phyloP scores from a whole-genome alignment of 2,888 invertebrate genomes.

The Stenodema calcarata region DNA sequence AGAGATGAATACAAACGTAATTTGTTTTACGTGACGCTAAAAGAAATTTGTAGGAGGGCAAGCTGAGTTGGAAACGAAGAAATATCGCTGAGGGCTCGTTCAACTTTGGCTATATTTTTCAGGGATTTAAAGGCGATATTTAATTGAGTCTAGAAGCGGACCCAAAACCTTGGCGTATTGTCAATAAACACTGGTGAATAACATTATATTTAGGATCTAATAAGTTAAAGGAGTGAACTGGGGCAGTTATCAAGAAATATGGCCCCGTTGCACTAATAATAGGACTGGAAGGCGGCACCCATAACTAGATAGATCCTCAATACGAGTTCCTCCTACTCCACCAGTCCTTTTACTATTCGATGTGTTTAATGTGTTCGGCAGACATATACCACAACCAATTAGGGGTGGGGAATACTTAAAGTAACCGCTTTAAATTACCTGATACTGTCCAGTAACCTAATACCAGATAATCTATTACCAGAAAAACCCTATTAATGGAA shows the following conservation, averaged over 20 bases:
- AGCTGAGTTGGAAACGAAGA: constrained; percentile 19
- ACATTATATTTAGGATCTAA: constrained; percentile 27
- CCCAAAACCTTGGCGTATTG: constrained; percentile 32
- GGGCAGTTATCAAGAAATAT: constrained; percentile 27
- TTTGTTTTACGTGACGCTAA: constrained; percentile 41
- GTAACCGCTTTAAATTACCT: too few species aligned
- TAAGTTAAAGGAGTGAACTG: constrained; percentile 19
- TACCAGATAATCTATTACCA: too few species aligned
- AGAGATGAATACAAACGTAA: constrained; percentile 37
- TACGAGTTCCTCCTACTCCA: background rate
- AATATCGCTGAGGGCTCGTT: constrained; percentile 14
- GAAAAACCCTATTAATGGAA: too few species aligned
- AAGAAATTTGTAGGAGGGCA: constrained; percentile 42
- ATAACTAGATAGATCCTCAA: background rate
- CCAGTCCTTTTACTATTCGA: too few species aligned
- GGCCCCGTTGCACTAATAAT: constrained; percentile 3
- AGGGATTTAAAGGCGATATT: constrained; percentile 46
- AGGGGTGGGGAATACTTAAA: too few species aligned
- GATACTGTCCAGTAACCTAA: too few species aligned
- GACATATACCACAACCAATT: too few species aligned
- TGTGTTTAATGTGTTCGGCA: too few species aligned
- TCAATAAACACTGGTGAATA: constrained; percentile 39
- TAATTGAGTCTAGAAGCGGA: constrained; percentile 42
- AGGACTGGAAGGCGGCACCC: background rate
- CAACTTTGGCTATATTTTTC: constrained; percentile 45